phyloP scores from a whole-genome alignment of 2,888 invertebrate genomes.

The Mimumesa dahlbomi region DNA sequence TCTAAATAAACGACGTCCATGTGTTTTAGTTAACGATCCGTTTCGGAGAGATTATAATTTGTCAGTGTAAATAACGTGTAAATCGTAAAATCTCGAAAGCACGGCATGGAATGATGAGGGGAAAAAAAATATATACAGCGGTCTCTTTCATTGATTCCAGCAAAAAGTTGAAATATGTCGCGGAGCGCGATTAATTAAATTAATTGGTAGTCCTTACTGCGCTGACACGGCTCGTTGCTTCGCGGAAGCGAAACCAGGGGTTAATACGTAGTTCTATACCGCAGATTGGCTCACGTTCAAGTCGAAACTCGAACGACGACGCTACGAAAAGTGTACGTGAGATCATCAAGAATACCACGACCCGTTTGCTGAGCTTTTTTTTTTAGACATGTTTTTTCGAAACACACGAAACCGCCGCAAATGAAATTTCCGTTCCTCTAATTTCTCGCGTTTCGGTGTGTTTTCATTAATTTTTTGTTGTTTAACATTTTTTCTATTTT shows the following conservation, averaged over 20 bases:
- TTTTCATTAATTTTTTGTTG: too few relatives aligned
- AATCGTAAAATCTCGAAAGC: too few relatives aligned
- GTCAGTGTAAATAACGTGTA: too few relatives aligned
- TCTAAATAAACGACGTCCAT: too few relatives aligned
- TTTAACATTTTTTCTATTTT: too few relatives aligned
- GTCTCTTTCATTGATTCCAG: too few relatives aligned
- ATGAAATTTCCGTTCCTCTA: not conserved
- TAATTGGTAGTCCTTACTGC: conserved; percentile 36
- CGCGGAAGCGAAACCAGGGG: conserved; percentile 38
- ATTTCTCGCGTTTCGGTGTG: not conserved
- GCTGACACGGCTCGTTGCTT: conserved; percentile 35
- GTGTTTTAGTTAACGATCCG: too few relatives aligned
- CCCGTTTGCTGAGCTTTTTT: not conserved
- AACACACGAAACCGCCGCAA: not conserved
- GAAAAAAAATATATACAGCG: too few relatives aligned
- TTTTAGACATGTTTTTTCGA: not conserved
- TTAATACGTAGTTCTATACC: conserved; percentile 48
- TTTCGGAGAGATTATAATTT: too few relatives aligned
- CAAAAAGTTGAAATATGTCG: not conserved
- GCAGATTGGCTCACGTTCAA: conserved; percentile 58
- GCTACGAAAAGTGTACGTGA: conserved; percentile 23
- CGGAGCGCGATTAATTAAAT: conserved; percentile 29
- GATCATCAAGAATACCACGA: conserved; percentile 36
- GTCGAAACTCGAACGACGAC: conserved; percentile 51
- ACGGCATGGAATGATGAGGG: too few relatives aligned